Percentiles rank a stretch among this genome's conserved stretches.
phyloP scores from a whole-genome alignment of 2,113 vertebrate species.

The Psittacula cyanocephala region DNA sequence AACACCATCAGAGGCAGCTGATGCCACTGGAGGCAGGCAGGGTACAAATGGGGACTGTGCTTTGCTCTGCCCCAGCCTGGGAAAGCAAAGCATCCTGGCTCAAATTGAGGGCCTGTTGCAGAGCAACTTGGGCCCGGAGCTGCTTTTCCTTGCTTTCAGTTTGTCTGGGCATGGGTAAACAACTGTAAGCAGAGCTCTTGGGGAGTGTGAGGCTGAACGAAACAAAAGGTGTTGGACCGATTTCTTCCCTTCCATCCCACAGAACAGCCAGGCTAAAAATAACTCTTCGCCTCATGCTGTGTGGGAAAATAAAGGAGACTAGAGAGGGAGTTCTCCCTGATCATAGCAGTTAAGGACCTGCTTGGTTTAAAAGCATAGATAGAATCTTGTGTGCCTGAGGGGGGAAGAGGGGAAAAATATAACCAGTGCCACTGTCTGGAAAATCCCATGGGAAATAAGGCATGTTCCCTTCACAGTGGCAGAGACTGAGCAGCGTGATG shows the following conservation, averaged over 20 bases:
- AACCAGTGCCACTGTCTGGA: background rate
- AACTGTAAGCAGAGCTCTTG: background rate
- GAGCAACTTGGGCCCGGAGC: background rate
- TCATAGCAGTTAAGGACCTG: background rate
- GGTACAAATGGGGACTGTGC: background rate
- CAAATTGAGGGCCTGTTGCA: background rate
- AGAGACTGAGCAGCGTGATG: background rate
- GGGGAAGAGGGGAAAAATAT: background rate
- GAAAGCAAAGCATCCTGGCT: background rate
- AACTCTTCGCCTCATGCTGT: background rate
- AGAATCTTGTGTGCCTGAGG: fast-evolving
- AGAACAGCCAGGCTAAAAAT: background rate
- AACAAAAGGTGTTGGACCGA: background rate
- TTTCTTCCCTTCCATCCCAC: background rate
- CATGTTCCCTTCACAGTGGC: background rate
- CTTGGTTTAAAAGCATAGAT: background rate
- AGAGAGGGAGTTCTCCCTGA: background rate
- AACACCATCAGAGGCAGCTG: background rate
- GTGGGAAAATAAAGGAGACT: slow-evolving; percentile 1
- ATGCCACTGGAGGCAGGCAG: fast-evolving
- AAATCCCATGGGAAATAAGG: background rate
- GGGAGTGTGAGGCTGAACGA: background rate
- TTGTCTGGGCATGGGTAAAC: background rate
- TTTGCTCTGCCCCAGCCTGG: background rate
- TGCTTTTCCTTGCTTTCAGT: background rate